Conservation (phyloP, 2,797 vertebrate species). For the Acanthiza pusilla region DNA sequence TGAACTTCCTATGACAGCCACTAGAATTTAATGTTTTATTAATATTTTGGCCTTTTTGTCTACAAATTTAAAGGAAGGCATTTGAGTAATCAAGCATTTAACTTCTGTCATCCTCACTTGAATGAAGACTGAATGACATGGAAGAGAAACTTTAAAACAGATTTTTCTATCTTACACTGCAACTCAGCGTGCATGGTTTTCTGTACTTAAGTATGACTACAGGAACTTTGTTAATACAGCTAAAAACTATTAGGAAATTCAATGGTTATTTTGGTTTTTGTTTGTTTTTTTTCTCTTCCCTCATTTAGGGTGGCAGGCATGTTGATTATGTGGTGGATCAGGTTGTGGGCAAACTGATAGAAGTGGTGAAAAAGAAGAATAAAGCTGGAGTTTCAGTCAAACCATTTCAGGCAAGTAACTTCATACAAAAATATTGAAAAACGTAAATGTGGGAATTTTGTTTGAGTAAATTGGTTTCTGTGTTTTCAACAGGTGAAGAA, state of each 20-base stretch:
- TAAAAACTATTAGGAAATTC: not conserved
- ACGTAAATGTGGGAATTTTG: not conserved
- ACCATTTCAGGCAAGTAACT: conserved; percentile 84
- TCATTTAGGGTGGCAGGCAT: conserved; percentile 84
- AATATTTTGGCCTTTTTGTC: not conserved
- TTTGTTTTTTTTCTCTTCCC: not conserved
- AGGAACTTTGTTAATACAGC: not conserved
- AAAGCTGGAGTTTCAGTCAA: conserved; percentile 91
- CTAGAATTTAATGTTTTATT: not conserved
- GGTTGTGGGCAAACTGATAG: conserved; percentile 87
- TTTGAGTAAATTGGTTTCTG: not conserved
- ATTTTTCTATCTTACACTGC: not conserved
- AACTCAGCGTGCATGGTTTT: not conserved
- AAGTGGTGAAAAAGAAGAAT: conserved; percentile 92
- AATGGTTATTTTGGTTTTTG: not conserved
- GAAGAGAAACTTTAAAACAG: not conserved
- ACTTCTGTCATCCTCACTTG: not conserved
- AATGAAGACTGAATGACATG: not conserved
- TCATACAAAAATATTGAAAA: not conserved
- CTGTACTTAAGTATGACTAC: not conserved
- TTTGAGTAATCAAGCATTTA: not conserved
- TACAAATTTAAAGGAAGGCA: not conserved
- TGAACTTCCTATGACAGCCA: not conserved
- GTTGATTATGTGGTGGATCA: conserved; percentile 90
- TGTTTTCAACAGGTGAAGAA: conserved; percentile 87